Percentiles rank a stretch among this genome's conserved stretches.
Conservation (phyloP, 2,797 vertebrate genomes). For the Melopsittacus undulatus region DNA sequence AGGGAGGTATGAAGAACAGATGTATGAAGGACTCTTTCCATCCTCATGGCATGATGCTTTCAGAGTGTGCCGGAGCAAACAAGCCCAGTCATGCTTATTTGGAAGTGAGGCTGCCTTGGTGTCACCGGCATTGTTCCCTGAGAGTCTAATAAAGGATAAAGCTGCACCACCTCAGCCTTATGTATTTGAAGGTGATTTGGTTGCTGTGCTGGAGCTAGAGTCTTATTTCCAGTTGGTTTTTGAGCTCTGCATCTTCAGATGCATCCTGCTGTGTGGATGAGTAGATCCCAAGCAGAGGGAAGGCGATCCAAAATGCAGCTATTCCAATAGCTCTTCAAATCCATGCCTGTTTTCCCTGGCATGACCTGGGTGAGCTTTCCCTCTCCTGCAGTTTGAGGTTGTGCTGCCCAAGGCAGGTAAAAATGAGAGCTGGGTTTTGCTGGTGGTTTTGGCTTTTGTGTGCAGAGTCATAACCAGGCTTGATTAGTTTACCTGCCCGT, state of each 20-base stretch:
- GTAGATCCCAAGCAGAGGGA: background rate
- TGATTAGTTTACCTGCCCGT: background rate
- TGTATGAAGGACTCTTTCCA: background rate
- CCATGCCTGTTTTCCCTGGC: rapidly evolving
- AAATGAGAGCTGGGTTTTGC: background rate
- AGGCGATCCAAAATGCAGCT: background rate
- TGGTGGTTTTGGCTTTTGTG: background rate
- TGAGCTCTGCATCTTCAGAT: background rate
- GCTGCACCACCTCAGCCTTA: background rate
- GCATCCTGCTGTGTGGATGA: background rate
- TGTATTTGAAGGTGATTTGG: background rate
- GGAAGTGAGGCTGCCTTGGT: background rate
- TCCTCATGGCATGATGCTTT: rapidly evolving
- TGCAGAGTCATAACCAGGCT: background rate
- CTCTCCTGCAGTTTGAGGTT: background rate
- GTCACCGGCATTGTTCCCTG: background rate
- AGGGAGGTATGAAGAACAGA: background rate
- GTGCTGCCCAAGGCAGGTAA: background rate
- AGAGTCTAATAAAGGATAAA: background rate
- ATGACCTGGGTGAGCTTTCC: background rate
- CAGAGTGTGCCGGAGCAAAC: background rate
- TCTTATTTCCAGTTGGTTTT: background rate
- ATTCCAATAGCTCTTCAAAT: rapidly evolving
- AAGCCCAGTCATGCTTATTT: background rate
- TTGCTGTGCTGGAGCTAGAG: background rate